Conservation (phyloP, 2,888 invertebrate genomes). For the Blomia tropicalis region DNA sequence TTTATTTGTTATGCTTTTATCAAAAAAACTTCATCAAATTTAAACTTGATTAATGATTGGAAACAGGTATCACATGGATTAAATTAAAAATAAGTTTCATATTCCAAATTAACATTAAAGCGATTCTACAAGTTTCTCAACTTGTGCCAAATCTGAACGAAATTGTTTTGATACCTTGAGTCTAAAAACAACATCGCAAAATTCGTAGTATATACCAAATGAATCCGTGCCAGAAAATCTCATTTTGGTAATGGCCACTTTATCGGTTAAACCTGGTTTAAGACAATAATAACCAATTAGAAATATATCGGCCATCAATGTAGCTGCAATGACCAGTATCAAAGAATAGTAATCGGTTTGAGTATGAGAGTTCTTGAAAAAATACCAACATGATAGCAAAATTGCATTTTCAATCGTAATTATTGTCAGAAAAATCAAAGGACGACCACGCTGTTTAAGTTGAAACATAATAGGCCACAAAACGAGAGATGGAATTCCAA, state of each 20-base stretch:
- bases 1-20: too few species aligned
- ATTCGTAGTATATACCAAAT: conserved; percentile 31
- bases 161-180: conserved; percentile 26
- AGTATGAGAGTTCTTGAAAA: conserved; percentile 1
- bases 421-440: conserved; percentile 28
- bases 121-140: conserved; percentile 5
- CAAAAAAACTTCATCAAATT: too few species aligned
- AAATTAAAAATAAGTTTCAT: neutral
- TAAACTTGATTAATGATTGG: too few species aligned
- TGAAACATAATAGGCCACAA: conserved; percentile 31
- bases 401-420: conserved; percentile 27
- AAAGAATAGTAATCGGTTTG: neutral
- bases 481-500: conserved; percentile 30
- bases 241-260: conserved; percentile 30
- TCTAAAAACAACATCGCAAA: conserved; percentile 30
- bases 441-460: conserved; percentile 26
- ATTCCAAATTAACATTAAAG: too few species aligned
- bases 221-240: conserved; percentile 27
- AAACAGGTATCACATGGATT: too few species aligned
- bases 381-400: conserved; percentile 27
- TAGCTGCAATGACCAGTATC: conserved; percentile 19
- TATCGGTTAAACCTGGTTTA: conserved; percentile 31
- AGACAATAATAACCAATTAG: conserved; percentile 27
- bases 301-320: conserved; percentile 27
- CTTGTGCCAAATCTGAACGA: conserved; percentile 23